Percentiles rank a stretch among this genome's conserved stretches.
phyloP scores from a whole-genome alignment of 64 coral and sea anemone genomes.

The Acropora tenuis region DNA sequence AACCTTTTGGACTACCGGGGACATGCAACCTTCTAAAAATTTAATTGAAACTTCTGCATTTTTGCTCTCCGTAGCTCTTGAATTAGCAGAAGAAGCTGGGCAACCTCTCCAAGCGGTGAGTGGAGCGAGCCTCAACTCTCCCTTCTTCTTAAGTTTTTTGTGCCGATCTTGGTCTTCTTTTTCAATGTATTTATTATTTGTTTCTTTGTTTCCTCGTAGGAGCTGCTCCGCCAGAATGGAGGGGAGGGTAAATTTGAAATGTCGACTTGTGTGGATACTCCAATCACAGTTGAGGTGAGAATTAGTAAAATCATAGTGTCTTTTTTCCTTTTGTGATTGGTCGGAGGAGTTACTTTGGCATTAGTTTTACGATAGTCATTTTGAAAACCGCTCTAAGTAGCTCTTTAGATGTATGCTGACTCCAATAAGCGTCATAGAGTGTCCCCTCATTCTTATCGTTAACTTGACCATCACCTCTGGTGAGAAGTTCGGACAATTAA shows the following conservation, averaged over 20 bases:
- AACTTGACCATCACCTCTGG: too few relatives aligned
- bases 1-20: too few relatives aligned
- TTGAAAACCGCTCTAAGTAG: too few relatives aligned
- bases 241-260: slow-evolving; percentile 29
- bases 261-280: neutral
- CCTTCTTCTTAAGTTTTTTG: neutral
- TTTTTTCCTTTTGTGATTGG: neutral
- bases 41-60: neutral
- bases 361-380: too few relatives aligned
- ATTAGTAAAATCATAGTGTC: neutral
- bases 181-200: neutral
- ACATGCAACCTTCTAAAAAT: too few relatives aligned
- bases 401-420: too few relatives aligned
- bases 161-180: neutral
- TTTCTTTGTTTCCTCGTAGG: slow-evolving; percentile 2
- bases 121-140: neutral
- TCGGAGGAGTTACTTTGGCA: too few relatives aligned
- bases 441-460: too few relatives aligned
- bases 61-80: slow-evolving; percentile 37
- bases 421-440: too few relatives aligned
- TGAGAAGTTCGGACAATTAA: too few relatives aligned
- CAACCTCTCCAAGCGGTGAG: slow-evolving; percentile 70
- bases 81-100: slow-evolving; percentile 59
- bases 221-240: slow-evolving; percentile 68
- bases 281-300: neutral